Evolutionary conservation across 2,113 vertebrate species (phyloP).

Genomic region (Osmerus eperlanus): DNA sequence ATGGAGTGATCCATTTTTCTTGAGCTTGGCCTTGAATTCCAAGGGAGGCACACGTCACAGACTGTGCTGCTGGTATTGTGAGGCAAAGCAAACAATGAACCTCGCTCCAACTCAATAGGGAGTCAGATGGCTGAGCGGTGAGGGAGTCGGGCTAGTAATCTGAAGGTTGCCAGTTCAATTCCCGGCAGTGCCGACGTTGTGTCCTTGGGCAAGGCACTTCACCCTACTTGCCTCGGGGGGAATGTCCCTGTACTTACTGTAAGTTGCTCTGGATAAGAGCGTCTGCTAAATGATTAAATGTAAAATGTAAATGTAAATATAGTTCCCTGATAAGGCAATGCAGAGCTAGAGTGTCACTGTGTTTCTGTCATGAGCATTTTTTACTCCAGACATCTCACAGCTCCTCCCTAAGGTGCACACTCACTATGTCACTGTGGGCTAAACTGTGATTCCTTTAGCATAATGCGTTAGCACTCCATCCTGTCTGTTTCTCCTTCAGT

Average conservation of each 20-base stretch:
- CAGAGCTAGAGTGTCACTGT: background rate
- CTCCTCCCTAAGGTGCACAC: constrained; percentile 27
- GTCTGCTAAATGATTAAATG: no score
- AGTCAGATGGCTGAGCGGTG: no score
- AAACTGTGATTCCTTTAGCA: constrained; percentile 25
- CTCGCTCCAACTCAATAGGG: no score
- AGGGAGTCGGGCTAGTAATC: no score
- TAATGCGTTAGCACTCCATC: constrained; percentile 46
- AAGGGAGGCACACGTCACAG: constrained; percentile 2
- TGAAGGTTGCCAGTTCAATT: no score
- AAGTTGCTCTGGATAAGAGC: no score
- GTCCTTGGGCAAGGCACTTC: no score
- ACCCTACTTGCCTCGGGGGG: no score
- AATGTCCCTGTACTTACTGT: no score
- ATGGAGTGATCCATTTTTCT: constrained; percentile 35
- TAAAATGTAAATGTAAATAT: background rate
- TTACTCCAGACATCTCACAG: background rate
- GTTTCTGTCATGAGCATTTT: constrained; percentile 11
- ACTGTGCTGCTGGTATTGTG: constrained; percentile 1
- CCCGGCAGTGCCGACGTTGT: no score
- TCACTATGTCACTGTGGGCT: constrained; percentile 33
- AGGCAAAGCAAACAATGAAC: background rate
- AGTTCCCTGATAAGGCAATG: background rate
- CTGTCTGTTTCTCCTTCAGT: constrained; percentile 23
- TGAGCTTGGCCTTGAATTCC: constrained; percentile 25